These are phyloP conservation scores for Cirrhinus molitorella DNA, from an alignment of 2,797 vertebrate species.

Conservation along the genomic window DNA sequence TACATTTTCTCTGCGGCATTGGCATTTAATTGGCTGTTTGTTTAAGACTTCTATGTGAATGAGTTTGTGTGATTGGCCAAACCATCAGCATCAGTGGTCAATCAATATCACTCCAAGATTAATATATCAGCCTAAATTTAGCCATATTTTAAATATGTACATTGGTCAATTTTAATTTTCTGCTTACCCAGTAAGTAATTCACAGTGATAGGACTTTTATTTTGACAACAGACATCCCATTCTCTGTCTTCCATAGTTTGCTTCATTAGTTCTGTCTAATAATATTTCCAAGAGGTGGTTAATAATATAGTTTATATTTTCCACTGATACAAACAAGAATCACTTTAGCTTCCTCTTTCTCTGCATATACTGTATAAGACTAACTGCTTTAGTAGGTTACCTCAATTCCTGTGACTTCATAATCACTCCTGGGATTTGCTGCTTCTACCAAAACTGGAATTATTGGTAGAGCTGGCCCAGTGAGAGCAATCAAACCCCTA, in stretches of 20 bases:
- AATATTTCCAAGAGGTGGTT: background rate
- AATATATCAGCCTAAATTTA: background rate
- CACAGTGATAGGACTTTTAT: background rate
- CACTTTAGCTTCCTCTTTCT: background rate
- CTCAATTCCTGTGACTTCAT: constrained; percentile 13
- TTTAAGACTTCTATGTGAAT: background rate
- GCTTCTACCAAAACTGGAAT: background rate
- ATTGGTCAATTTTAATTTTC: background rate
- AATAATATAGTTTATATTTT: background rate
- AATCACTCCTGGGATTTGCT: background rate
- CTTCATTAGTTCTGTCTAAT: background rate
- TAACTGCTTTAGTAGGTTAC: background rate
- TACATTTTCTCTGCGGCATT: background rate
- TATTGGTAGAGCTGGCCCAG: background rate
- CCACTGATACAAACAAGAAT: background rate
- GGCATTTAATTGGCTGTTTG: background rate
- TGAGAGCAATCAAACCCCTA: background rate
- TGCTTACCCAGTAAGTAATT: background rate
- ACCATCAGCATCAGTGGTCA: background rate
- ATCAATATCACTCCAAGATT: background rate
- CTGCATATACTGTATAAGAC: background rate
- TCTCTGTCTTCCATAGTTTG: background rate
- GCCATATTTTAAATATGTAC: background rate
- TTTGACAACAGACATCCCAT: background rate
- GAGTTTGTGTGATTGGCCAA: background rate